Evolutionary conservation across 2,113 vertebrate genomes (phyloP), one percentile per base, ranked within the genome.

Genomic region (Hyaena hyaena): DNA sequence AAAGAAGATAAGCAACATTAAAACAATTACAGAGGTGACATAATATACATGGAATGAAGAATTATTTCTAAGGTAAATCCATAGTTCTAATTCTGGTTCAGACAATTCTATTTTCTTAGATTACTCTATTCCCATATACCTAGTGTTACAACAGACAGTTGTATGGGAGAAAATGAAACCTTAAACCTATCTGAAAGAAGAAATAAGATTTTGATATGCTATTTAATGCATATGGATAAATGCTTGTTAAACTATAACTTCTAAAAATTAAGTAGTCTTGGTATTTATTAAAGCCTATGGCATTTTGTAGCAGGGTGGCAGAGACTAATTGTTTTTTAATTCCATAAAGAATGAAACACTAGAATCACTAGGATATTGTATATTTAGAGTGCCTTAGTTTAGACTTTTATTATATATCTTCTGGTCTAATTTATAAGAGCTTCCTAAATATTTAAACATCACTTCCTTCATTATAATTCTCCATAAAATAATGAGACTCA

Each of bases 261-360:
- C 9, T 39, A 71, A 83, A 90, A 88, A 45, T 63, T 85, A 93
- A 94, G 39, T 33, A 92, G 76, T 95, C 66, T 96, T 53, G 19
- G 9, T 76, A 89, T 81, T 74, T 81, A 28, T 79, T 53, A 81
- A 23, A 91, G 12, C 4, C 7, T 24, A 48, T 85, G 39, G 4
- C 1, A 94, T 74, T 88, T 93, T 91, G 7, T 43, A 45, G 28
- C 14, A 92, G 35, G 15, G 80, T 45, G 14, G 23, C n/a, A 84
- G n/a, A 89, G 10, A 45, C 1, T 58, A 80, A 10, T 58, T 26
- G 53, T 35, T 88, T 43, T 94, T 86, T 63, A 90, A 66, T 94
- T 85, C n/a, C 43, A 80, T 16, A 73, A 93, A 88, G 45, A 74
- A 9, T 33, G 39, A 92, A 68, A 89, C 65, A 85, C 39, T 85